Conservation (phyloP, 2,888 invertebrate genomes). For the Pocota personata region DNA sequence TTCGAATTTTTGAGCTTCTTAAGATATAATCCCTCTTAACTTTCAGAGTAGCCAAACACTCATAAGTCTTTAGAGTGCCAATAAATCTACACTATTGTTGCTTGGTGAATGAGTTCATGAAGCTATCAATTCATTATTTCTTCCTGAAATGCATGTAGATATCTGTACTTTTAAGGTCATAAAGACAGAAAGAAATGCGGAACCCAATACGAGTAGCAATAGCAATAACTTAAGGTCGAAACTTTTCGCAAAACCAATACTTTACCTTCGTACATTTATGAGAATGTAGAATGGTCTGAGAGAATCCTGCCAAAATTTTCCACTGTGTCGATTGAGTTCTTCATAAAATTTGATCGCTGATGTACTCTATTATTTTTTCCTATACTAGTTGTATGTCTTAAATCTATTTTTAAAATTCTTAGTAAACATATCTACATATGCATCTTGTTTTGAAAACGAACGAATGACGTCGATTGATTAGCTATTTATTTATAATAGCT, state of each 20-base stretch:
- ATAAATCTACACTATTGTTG: no score
- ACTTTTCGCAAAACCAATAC: background rate
- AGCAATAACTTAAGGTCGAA: no score
- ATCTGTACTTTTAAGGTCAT: no score
- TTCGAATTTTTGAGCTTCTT: no score
- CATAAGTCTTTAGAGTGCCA: no score
- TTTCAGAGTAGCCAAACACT: no score
- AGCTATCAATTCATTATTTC: no score
- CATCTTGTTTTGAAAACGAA: background rate
- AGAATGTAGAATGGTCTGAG: background rate
- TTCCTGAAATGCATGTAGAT: no score
- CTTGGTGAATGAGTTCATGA: no score
- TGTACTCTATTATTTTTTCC: background rate
- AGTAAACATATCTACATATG: background rate
- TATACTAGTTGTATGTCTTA: background rate
- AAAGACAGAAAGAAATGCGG: no score
- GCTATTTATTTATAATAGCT: background rate
- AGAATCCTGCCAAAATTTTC: slow-evolving; percentile 2
- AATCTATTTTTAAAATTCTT: background rate
- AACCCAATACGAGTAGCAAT: no score
- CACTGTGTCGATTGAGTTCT: background rate
- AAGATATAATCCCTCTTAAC: no score
- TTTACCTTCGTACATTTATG: background rate
- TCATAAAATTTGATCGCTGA: background rate
- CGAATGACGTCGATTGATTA: background rate